phyloP scores from a whole-genome alignment of 2,113 vertebrate species.

The Rhabdomys dilectus region DNA sequence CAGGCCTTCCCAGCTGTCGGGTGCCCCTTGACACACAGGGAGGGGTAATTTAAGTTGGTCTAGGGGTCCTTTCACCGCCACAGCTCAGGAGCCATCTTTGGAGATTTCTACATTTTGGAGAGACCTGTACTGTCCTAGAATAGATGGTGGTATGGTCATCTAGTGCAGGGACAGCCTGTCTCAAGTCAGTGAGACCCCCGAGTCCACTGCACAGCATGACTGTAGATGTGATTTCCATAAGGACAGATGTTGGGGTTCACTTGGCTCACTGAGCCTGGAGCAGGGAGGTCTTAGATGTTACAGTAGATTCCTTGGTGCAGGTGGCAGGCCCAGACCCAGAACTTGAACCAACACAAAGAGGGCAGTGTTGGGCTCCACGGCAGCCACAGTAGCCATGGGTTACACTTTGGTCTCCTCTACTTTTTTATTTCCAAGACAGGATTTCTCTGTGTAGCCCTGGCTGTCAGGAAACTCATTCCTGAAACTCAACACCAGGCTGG shows the following conservation, averaged over 20 bases:
- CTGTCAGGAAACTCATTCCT: background rate
- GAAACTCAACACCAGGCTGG: background rate
- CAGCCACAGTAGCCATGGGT: background rate
- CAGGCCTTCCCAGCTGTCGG: too few relatives aligned
- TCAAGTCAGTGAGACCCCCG: background rate
- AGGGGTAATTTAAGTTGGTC: too few relatives aligned
- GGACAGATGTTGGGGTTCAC: background rate
- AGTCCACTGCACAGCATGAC: background rate
- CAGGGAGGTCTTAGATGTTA: background rate
- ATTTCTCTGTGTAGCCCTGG: background rate
- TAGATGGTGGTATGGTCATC: rapidly evolving
- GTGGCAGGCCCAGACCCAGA: background rate
- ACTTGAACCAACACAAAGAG: background rate
- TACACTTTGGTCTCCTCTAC: background rate
- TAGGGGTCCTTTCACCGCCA: background rate
- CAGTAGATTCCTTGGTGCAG: background rate
- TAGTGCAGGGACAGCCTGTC: background rate
- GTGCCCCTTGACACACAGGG: background rate
- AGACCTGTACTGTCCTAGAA: background rate
- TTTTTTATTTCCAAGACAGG: background rate
- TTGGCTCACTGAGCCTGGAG: background rate
- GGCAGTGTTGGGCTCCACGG: background rate
- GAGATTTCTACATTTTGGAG: background rate
- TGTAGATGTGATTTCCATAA: background rate
- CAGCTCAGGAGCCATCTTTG: background rate